Conservation (phyloP, 2,113 vertebrate species). For the Leuciscus idus region DNA sequence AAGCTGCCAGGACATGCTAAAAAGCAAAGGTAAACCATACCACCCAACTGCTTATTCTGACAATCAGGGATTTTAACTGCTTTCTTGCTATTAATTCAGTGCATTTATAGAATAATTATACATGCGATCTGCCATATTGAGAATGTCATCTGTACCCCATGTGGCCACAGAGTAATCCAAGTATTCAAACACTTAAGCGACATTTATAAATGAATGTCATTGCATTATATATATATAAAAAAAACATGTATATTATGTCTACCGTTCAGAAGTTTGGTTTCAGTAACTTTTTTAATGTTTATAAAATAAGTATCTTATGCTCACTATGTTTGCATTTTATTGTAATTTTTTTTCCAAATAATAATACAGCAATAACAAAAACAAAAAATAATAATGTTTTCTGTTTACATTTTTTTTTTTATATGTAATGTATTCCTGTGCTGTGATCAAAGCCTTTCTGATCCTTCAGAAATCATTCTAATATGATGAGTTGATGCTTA, state of each 20-base stretch:
- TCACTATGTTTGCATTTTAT: too few relatives aligned
- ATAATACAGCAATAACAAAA: too few relatives aligned
- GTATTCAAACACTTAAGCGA: not conserved
- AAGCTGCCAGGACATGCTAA: constrained; percentile 28
- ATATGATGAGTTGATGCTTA: too few relatives aligned
- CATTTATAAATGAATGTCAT: not conserved
- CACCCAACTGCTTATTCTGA: not conserved
- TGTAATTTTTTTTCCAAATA: too few relatives aligned
- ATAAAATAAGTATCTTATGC: too few relatives aligned
- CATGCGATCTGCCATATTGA: not conserved
- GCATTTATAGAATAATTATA: not conserved
- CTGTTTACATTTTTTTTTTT: too few relatives aligned
- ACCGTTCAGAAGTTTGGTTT: not conserved
- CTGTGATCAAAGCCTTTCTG: too few relatives aligned
- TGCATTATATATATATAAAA: not conserved
- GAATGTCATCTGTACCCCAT: not conserved
- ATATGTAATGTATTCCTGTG: too few relatives aligned
- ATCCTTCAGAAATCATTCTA: too few relatives aligned
- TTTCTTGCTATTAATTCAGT: not conserved
- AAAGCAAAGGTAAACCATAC: not conserved
- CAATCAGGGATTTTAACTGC: not conserved
- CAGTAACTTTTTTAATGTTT: not conserved
- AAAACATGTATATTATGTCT: too few relatives aligned
- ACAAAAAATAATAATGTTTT: too few relatives aligned
- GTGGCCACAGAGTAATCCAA: not conserved